These are phyloP conservation scores for Corythucha ciliata DNA, from an alignment of 2,888 invertebrate species.

Conservation along the genomic window DNA sequence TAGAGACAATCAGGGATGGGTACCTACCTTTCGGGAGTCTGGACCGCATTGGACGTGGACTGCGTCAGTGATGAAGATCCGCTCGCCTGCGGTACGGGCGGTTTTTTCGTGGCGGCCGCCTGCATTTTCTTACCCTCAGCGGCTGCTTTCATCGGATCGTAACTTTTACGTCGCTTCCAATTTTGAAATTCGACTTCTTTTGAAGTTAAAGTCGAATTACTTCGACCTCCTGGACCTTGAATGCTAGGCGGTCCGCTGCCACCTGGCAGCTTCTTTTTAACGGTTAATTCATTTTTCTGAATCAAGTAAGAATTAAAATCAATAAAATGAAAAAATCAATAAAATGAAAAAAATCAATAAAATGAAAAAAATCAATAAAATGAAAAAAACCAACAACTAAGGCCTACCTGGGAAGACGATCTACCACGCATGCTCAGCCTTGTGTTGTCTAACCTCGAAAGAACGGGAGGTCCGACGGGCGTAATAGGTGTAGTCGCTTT, in stretches of 20 bases:
- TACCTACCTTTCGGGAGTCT: conserved; percentile 38
- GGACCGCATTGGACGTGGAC: conserved; percentile 34
- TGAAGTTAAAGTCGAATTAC: conserved; percentile 59
- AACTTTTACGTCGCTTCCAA: conserved; percentile 91
- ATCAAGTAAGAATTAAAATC: neutral
- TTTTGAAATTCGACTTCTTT: conserved; percentile 84
- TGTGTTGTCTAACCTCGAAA: conserved; percentile 54
- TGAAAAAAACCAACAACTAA: neutral
- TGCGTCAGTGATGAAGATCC: conserved; percentile 33
- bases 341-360: neutral
- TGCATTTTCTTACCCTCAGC: conserved; percentile 66
- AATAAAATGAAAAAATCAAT: neutral
- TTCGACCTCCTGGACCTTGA: conserved; percentile 53
- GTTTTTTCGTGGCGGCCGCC: conserved; percentile 30
- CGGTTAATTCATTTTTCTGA: neutral
- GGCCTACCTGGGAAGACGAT: conserved; percentile 29
- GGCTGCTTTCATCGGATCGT: conserved; percentile 90
- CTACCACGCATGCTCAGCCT: conserved; percentile 53
- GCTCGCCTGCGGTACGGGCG: too few species aligned
- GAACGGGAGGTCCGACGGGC: conserved; percentile 37
- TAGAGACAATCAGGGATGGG: neutral
- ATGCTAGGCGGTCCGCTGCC: too few species aligned
- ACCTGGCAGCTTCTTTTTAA: conserved; percentile 46
- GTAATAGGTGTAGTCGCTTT: conserved; percentile 24
- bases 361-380: neutral